Percentiles rank a stretch among this genome's conserved stretches.
phyloP scores from a whole-genome alignment of 2,113 vertebrate genomes.

The Eretmochelys imbricata region DNA sequence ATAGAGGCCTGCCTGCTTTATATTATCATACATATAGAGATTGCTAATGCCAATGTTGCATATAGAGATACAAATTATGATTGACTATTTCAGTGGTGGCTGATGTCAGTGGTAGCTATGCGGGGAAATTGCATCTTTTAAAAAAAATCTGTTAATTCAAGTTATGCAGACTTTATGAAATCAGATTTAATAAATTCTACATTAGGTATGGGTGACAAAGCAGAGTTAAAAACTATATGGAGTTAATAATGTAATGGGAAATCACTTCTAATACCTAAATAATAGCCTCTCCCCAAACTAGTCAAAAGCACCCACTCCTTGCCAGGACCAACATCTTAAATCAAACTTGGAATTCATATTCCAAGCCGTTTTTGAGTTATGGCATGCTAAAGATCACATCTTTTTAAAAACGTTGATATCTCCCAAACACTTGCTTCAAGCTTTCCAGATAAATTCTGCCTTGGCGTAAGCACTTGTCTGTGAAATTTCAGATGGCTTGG shows the following conservation, averaged over 20 bases:
- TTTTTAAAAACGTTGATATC: neutral
- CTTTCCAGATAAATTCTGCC: neutral
- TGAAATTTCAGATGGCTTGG: neutral
- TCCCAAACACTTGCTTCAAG: neutral
- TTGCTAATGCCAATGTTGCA: neutral
- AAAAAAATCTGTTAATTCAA: neutral
- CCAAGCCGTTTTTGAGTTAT: neutral
- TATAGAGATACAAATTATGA: neutral
- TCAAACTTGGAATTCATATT: neutral
- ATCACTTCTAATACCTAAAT: slow-evolving; percentile 8
- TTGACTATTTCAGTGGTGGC: neutral
- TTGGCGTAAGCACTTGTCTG: neutral
- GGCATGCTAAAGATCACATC: neutral
- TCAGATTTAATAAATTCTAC: neutral
- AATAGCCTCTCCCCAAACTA: neutral
- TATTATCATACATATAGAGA: neutral
- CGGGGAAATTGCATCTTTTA: neutral
- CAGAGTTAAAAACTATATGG: neutral
- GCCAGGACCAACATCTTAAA: neutral
- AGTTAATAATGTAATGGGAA: neutral
- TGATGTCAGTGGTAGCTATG: neutral
- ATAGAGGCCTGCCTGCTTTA: neutral
- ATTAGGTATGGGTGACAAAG: neutral
- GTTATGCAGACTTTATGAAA: slow-evolving; percentile 1
- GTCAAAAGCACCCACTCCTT: neutral